Conservation (phyloP, 2,888 invertebrate species). For the Diogma glabrata region DNA sequence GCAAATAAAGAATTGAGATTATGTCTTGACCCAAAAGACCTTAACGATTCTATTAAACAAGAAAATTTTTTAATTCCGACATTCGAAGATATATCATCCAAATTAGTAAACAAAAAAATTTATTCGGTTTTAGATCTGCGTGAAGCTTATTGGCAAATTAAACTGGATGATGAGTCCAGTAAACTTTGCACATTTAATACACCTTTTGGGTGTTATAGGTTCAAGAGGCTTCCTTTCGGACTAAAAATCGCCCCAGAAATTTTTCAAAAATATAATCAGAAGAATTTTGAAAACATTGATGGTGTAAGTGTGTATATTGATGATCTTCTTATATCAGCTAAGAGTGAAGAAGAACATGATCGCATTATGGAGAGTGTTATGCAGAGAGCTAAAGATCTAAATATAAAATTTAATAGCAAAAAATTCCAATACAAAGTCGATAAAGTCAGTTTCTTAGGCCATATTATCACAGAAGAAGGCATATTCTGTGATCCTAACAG, state of each 20-base stretch:
- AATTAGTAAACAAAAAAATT: slow-evolving; percentile 18
- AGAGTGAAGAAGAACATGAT: slow-evolving; percentile 19
- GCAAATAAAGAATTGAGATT: slow-evolving; percentile 20
- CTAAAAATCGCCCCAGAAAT: slow-evolving; percentile 21
- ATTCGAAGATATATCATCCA: slow-evolving; percentile 19
- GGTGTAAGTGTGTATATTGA: slow-evolving; percentile 26
- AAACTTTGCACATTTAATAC: slow-evolving; percentile 23
- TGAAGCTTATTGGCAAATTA: slow-evolving; percentile 19
- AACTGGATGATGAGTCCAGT: slow-evolving; percentile 24
- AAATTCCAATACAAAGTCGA: slow-evolving; percentile 23
- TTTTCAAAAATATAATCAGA: slow-evolving; percentile 18
- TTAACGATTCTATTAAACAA: slow-evolving; percentile 19
- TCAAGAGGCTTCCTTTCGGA: slow-evolving; percentile 20
- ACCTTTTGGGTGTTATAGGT: slow-evolving; percentile 16
- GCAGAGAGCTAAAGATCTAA: slow-evolving; percentile 19
- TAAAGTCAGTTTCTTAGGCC: slow-evolving; percentile 23
- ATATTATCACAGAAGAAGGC: slow-evolving; percentile 15
- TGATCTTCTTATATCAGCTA: slow-evolving; percentile 20
- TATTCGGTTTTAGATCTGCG: slow-evolving; percentile 19
- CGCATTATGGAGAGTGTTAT: slow-evolving; percentile 20
- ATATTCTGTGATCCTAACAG: slow-evolving; percentile 8
- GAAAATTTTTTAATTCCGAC: slow-evolving; percentile 20
- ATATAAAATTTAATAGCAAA: slow-evolving; percentile 24
- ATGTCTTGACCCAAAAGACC: slow-evolving; percentile 23
- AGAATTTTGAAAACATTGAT: slow-evolving; percentile 19